These are phyloP conservation scores for Pardosa pseudoannulata DNA, from an alignment of 2,888 invertebrate species.

Conservation along the genomic window DNA sequence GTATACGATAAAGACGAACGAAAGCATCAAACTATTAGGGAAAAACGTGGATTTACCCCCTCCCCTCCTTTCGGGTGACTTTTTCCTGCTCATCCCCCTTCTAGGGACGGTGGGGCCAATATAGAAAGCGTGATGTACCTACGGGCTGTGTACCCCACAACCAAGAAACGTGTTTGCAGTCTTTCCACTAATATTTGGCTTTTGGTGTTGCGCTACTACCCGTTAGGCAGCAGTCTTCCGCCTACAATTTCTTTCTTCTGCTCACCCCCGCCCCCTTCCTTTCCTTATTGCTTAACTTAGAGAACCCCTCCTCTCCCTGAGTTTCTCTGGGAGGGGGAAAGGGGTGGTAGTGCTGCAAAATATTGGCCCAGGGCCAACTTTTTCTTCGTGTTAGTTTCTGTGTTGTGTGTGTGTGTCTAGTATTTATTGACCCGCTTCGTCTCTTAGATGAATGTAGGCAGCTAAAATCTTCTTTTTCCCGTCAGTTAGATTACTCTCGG, in stretches of 20 bases:
- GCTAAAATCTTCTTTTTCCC: constrained; percentile 5
- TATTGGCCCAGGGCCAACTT: constrained; percentile 71
- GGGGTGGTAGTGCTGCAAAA: constrained; percentile 36
- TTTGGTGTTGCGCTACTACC: constrained; percentile 67
- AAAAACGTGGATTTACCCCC: constrained; percentile 56
- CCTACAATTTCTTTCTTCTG: constrained; percentile 56
- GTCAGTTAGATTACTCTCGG: constrained; percentile 36
- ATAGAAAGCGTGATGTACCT: constrained; percentile 62
- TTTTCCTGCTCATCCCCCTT: constrained; percentile 52
- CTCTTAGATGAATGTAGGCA: constrained; percentile 39
- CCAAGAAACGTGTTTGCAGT: constrained; percentile 70
- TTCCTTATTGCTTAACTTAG: constrained; percentile 65
- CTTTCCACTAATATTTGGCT: constrained; percentile 71
- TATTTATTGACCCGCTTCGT: constrained; percentile 66
- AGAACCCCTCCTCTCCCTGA: constrained; percentile 14
- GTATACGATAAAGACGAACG: constrained; percentile 56
- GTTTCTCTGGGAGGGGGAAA: neutral
- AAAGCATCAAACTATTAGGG: constrained; percentile 54
- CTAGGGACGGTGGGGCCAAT: constrained; percentile 66
- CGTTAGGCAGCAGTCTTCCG: constrained; percentile 26
- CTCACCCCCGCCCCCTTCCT: constrained; percentile 40
- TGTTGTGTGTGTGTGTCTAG: constrained; percentile 70
- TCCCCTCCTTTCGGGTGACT: constrained; percentile 39
- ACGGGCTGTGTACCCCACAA: constrained; percentile 71
- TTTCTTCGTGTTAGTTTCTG: constrained; percentile 65